phyloP scores from a whole-genome alignment of 2,797 vertebrate species.

The Picus viridis region DNA sequence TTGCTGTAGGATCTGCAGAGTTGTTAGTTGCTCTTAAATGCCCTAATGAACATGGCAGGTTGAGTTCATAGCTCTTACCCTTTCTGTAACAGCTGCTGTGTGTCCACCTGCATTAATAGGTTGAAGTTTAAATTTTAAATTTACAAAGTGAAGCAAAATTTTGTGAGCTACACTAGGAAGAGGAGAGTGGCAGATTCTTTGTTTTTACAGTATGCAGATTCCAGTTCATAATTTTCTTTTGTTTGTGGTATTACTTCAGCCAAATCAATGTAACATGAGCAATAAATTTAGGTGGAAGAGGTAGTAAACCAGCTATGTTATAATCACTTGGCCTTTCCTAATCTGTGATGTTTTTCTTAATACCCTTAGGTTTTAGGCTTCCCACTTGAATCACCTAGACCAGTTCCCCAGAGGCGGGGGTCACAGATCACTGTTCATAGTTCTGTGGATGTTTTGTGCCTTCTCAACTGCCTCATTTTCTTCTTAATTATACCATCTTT shows the following conservation, averaged over 20 bases:
- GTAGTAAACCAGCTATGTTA: not conserved
- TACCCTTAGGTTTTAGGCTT: not conserved
- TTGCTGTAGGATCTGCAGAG: not conserved
- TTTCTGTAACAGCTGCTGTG: not conserved
- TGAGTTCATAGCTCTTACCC: not conserved
- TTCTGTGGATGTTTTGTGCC: not conserved
- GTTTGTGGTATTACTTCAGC: not conserved
- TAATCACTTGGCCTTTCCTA: not conserved
- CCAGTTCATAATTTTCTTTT: not conserved
- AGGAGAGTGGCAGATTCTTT: not conserved
- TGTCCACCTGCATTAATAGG: not conserved
- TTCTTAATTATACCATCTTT: not conserved
- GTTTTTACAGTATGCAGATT: not conserved
- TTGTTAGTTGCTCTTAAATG: not conserved
- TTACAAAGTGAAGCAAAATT: not conserved
- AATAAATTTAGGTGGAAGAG: not conserved
- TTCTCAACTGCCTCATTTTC: not conserved
- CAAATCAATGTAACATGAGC: not conserved
- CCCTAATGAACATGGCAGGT: not conserved
- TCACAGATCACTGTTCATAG: accelerated
- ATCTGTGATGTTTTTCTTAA: not conserved
- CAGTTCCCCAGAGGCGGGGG: not conserved
- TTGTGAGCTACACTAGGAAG: not conserved
- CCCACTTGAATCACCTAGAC: not conserved
- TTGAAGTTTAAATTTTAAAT: not conserved